Evolutionary conservation across 2,888 invertebrate species (phyloP), one percentile per base, ranked within the genome.

Genomic region (Sinotaia quadrata): DNA sequence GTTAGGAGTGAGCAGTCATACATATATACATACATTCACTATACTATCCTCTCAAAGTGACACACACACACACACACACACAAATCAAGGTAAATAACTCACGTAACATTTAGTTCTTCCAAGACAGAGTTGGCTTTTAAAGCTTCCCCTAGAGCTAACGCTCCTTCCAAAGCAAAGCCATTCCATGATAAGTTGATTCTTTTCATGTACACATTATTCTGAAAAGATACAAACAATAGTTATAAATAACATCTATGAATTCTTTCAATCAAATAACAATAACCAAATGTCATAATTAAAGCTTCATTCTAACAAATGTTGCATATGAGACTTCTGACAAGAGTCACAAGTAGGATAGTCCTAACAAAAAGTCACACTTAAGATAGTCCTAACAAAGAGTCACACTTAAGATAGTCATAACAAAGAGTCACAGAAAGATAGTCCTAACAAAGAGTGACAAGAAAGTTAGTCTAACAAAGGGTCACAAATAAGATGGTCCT

Each of bases 121-220:
- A 88, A 73, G 10, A 82, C 80, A 29, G 80, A 77, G 75, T 88
- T 88, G 27, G 76, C 81, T 69, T 84, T 87, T 24, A 88, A 75
- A n/a, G 86, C 84, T 69, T 87, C 87, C 27, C 83, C 83, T n/a
- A 87, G 66, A 5, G 84, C 83, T 58, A 80, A 71, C 15, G 85
- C 80, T 36, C 87, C 87, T 31, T 86, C 87, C n/a, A 81, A 71
- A n/a, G 84, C 85, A 75, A 88, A 84, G 4, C 88, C 88, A 78
- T 88, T 88, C 87, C 87, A 87, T 0, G 87, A 83, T 47, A 88
- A 69, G 69, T 87, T 82, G 21, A 88, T 73, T 59, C 78, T 82
- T 76, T 84, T 84, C 81, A 87, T 80, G 66, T 76, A 81, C 36
- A 84, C 83, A 79, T 87, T 87, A 52, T 78, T 78, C 87, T 87